Percentiles rank a stretch among this genome's conserved stretches.
These are phyloP conservation scores for Xyliphius kryptos DNA, from an alignment of 2,113 vertebrate species.

Conservation along the genomic window DNA sequence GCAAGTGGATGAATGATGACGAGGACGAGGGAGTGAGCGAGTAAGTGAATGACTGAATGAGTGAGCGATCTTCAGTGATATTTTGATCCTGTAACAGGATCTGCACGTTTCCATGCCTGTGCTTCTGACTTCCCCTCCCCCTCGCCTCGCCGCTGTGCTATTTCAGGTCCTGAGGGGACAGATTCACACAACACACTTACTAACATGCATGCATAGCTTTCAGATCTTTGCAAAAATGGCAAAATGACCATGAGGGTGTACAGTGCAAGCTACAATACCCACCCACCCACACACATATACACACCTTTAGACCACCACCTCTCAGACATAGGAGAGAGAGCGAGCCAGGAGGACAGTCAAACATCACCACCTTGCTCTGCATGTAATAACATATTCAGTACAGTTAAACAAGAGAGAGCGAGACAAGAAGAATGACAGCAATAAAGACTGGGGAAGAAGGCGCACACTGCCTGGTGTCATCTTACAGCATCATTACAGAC, in stretches of 20 bases:
- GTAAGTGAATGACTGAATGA: conserved; percentile 24
- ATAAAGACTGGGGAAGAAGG: conserved; percentile 21
- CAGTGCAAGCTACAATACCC: conserved; percentile 8
- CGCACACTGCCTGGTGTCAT: conserved; percentile 29
- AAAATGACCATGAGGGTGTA: conserved; percentile 1
- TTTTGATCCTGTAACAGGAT: conserved; percentile 49
- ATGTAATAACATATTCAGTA: conserved; percentile 23
- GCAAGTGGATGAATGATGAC: background rate
- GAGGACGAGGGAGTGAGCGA: conserved; percentile 14
- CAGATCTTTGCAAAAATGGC: conserved; percentile 2
- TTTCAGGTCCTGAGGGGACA: conserved; percentile 46
- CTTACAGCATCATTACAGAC: conserved; percentile 41
- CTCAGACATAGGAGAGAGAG: too few species aligned
- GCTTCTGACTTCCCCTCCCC: conserved; percentile 46
- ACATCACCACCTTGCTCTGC: conserved; percentile 13
- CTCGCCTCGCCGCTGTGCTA: conserved; percentile 44
- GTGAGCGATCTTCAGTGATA: conserved; percentile 40
- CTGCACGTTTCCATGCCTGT: conserved; percentile 48
- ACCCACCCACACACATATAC: background rate
- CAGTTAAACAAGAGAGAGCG: conserved; percentile 14
- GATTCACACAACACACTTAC: conserved; percentile 32
- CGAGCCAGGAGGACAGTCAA: conserved; percentile 1
- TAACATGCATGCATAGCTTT: conserved; percentile 14
- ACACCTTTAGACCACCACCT: too few species aligned
- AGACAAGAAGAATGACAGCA: conserved; percentile 19